phyloP scores from a whole-genome alignment of 2,888 invertebrate species.

The Heteromurus nitidus region DNA sequence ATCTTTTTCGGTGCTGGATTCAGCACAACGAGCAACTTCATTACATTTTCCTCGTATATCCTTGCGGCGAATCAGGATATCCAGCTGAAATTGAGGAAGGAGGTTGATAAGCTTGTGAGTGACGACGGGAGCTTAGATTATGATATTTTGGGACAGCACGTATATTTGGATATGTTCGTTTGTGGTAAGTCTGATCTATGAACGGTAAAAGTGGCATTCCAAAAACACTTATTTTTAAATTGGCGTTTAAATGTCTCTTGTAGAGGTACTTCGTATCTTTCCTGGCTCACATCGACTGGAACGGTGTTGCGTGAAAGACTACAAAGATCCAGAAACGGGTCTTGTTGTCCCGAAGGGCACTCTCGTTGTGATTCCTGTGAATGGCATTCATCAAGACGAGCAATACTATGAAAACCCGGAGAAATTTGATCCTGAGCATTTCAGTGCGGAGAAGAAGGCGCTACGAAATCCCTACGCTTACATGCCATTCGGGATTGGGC shows the following conservation, averaged over 20 bases:
- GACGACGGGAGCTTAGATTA: constrained; percentile 58
- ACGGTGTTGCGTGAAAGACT: constrained; percentile 74
- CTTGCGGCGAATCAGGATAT: constrained; percentile 46
- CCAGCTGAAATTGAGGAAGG: constrained; percentile 54
- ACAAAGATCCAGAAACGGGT: constrained; percentile 69
- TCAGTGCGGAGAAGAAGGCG: constrained; percentile 42
- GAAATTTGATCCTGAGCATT: constrained; percentile 64
- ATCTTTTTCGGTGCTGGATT: constrained; percentile 65
- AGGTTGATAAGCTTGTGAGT: constrained; percentile 27
- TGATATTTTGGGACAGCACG: constrained; percentile 56
- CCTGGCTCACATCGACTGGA: constrained; percentile 71
- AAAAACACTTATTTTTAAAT: no score
- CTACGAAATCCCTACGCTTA: constrained; percentile 53
- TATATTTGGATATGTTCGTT: constrained; percentile 69
- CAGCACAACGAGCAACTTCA: constrained; percentile 34
- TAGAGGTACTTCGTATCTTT: constrained; percentile 26
- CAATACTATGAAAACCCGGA: constrained; percentile 59
- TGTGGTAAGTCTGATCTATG: constrained; percentile 42
- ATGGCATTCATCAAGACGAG: constrained; percentile 45
- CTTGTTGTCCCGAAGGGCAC: constrained; percentile 46
- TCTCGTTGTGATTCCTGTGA: constrained; percentile 23
- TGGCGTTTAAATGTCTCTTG: neutral
- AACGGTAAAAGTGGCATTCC: neutral
- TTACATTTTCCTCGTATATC: constrained; percentile 41
- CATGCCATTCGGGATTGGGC: constrained; percentile 63